phyloP scores from a whole-genome alignment of 2,888 invertebrate species.

The Trachelus iudaicus region DNA sequence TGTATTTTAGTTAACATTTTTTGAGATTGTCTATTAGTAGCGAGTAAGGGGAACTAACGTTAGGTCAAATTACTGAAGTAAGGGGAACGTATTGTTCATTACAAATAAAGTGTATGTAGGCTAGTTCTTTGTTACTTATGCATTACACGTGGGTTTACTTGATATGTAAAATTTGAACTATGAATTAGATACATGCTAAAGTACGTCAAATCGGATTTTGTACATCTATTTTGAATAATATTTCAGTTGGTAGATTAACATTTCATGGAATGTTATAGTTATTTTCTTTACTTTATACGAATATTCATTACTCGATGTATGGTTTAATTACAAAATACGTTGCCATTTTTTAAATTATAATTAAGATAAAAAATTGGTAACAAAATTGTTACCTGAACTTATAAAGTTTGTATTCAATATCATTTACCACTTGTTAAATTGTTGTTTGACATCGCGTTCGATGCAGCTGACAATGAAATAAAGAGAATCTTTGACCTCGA shows the following conservation, averaged over 20 bases:
- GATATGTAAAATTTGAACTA: not conserved
- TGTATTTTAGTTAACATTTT: not conserved
- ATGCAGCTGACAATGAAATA: not conserved
- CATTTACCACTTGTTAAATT: too few relatives aligned
- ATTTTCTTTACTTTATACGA: not conserved
- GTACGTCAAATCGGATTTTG: not conserved
- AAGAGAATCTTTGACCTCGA: not conserved
- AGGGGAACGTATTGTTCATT: not conserved
- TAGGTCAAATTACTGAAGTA: too few relatives aligned
- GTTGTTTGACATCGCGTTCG: not conserved
- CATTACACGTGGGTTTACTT: not conserved
- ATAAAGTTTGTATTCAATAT: too few relatives aligned
- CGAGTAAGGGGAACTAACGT: too few relatives aligned
- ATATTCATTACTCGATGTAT: not conserved
- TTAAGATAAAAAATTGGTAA: too few relatives aligned
- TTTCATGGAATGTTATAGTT: not conserved
- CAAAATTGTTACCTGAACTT: too few relatives aligned
- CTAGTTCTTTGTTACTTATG: not conserved
- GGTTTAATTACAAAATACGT: not conserved
- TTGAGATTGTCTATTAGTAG: not conserved
- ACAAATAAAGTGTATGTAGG: not conserved
- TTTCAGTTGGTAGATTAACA: not conserved
- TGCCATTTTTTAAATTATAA: too few relatives aligned
- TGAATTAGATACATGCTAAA: not conserved
- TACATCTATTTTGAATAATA: not conserved